Conservation (phyloP, 2,888 invertebrate genomes). For the Antheraea assamensis region DNA sequence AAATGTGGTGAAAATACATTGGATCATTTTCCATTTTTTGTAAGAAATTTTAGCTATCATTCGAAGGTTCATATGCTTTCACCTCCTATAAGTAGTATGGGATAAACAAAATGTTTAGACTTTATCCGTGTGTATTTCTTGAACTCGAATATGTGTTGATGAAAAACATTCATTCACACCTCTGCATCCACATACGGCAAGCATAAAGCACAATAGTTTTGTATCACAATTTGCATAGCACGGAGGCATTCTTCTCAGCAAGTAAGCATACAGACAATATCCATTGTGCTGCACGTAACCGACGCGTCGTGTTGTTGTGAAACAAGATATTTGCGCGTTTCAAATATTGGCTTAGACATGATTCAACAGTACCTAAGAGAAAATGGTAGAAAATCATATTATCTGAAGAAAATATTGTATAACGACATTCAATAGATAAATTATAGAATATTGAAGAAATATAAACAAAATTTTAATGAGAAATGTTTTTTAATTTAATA, state of each 20-base stretch:
- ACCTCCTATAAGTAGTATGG: conserved; percentile 25
- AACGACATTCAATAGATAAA: neutral
- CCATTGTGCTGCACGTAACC: conserved; percentile 63
- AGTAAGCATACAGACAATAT: conserved; percentile 63
- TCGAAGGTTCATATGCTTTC: conserved; percentile 30
- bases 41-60: conserved; percentile 34
- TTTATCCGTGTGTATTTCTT: neutral
- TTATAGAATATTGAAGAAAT: neutral
- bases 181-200: conserved; percentile 50
- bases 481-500: neutral
- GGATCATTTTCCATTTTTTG: conserved; percentile 46
- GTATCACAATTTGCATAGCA: conserved; percentile 54
- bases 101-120: neutral
- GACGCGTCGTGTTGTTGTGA: conserved; percentile 39
- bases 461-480: neutral
- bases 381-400: neutral
- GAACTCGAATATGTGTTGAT: conserved; percentile 24
- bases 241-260: conserved; percentile 63
- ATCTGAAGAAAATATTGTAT: neutral
- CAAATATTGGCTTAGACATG: conserved; percentile 19
- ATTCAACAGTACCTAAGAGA: neutral
- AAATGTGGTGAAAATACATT: conserved; percentile 57
- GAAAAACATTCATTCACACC: conserved; percentile 29
- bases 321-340: conserved; percentile 53
- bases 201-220: conserved; percentile 57